Evolutionary conservation across 2,113 vertebrate genomes (phyloP).

Genomic region (Ariopsis seemanni): DNA sequence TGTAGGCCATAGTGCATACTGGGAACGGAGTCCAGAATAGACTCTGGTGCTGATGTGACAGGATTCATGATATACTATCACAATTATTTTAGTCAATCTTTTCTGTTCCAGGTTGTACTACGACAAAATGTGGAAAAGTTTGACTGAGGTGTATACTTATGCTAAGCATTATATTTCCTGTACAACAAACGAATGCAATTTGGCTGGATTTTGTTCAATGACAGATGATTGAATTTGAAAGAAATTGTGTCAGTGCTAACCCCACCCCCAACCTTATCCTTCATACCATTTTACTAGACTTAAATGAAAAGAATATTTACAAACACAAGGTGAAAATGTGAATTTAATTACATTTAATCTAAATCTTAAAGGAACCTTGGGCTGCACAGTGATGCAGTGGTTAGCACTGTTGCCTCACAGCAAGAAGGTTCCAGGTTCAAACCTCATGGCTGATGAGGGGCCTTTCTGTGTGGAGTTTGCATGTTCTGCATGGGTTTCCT

Average conservation of each 20-base stretch:
- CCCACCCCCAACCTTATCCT: neutral
- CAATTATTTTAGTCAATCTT: neutral
- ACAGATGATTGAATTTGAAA: neutral
- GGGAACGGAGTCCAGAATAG: too few relatives aligned
- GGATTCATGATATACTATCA: neutral
- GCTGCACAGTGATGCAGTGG: too few relatives aligned
- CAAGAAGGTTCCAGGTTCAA: too few relatives aligned
- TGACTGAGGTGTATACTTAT: neutral
- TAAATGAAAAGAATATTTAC: neutral
- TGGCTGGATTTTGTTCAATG: neutral
- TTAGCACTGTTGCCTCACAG: too few relatives aligned
- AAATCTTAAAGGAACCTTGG: too few relatives aligned
- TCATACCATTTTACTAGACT: neutral
- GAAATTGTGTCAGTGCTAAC: neutral
- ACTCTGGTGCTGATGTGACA: too few relatives aligned
- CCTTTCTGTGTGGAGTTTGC: too few relatives aligned
- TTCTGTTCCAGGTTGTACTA: neutral
- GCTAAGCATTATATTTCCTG: neutral
- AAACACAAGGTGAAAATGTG: neutral
- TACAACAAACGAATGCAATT: too few relatives aligned
- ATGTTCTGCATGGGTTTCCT: too few relatives aligned
- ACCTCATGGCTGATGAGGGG: too few relatives aligned
- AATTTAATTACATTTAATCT: too few relatives aligned
- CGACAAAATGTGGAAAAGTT: neutral
- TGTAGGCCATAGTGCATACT: too few relatives aligned